These are phyloP conservation scores for Nematostella vectensis DNA, from an alignment of 92 coral and sea anemone species.

Conservation along the genomic window DNA sequence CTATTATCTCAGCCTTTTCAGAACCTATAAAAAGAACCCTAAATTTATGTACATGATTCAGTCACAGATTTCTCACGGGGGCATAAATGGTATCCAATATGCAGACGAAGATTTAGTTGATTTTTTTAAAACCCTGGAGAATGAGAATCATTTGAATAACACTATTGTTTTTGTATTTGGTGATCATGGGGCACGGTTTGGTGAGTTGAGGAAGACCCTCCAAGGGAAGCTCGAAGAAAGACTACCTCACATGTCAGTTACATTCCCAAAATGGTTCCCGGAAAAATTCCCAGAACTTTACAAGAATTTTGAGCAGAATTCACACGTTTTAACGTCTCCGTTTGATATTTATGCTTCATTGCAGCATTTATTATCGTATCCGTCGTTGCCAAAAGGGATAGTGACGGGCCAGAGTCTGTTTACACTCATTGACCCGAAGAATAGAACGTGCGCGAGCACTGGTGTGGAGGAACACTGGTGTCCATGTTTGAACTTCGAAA, in stretches of 20 bases:
- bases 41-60: conserved; percentile 36
- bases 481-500: conserved; percentile 62
- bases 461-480: conserved; percentile 84
- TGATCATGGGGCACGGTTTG: conserved; percentile 82
- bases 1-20: conserved; percentile 39
- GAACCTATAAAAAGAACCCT: conserved; percentile 29
- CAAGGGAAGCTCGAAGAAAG: conserved; percentile 93
- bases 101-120: conserved; percentile 36
- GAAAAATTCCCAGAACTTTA: conserved; percentile 26
- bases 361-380: conserved; percentile 49
- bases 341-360: conserved; percentile 56
- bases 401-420: conserved; percentile 64
- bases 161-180: conserved; percentile 64
- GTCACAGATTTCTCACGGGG: conserved; percentile 56
- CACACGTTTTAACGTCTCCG: conserved; percentile 45
- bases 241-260: conserved; percentile 74
- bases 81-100: conserved; percentile 40
- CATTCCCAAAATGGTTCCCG: conserved; percentile 70
- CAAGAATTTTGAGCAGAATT: conserved; percentile 23
- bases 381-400: conserved; percentile 38
- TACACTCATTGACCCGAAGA: conserved; percentile 21
- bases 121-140: conserved; percentile 39
- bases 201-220: conserved; percentile 45
- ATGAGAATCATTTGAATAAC: conserved; percentile 34
- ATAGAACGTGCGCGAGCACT: conserved; percentile 49